A percentile compares a stretch with the other conserved stretches of the same genome.
Conservation (phyloP, 2,797 vertebrate genomes). For the Remorina albescens region DNA sequence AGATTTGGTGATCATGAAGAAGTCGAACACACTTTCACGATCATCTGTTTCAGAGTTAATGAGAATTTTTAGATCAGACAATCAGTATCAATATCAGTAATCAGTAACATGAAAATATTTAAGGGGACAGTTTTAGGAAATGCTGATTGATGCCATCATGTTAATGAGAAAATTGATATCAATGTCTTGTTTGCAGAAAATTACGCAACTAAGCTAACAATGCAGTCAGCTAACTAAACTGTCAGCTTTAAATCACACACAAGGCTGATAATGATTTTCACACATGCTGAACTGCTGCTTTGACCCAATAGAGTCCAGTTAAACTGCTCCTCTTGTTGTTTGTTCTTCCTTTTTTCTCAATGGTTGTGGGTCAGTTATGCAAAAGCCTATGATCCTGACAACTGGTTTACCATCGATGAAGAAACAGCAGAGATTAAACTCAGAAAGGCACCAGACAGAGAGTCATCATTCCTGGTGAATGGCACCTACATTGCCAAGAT, state of each 20-base stretch:
- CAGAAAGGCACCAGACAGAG: conserved; percentile 88
- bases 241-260: too few species aligned
- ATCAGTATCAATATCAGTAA: too few species aligned
- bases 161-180: not conserved
- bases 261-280: not conserved
- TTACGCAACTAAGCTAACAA: not conserved
- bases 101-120: too few species aligned
- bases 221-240: not conserved
- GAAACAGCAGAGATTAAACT: conserved; percentile 91
- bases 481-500: conserved; percentile 91
- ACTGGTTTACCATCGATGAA: conserved; percentile 89
- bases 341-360: not conserved
- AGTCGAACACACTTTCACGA: too few species aligned
- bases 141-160: not conserved
- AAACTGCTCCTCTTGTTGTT: not conserved
- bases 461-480: conserved; percentile 89
- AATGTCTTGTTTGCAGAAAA: not conserved
- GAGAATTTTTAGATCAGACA: too few species aligned
- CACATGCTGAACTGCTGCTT: not conserved
- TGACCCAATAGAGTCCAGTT: not conserved
- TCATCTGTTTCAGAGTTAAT: too few species aligned
- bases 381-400: conserved; percentile 88
- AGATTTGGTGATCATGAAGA: too few species aligned
- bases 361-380: conserved; percentile 83
- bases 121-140: too few species aligned